phyloP scores from a whole-genome alignment of 2,797 vertebrate genomes.

The Hipposideros larvatus region DNA sequence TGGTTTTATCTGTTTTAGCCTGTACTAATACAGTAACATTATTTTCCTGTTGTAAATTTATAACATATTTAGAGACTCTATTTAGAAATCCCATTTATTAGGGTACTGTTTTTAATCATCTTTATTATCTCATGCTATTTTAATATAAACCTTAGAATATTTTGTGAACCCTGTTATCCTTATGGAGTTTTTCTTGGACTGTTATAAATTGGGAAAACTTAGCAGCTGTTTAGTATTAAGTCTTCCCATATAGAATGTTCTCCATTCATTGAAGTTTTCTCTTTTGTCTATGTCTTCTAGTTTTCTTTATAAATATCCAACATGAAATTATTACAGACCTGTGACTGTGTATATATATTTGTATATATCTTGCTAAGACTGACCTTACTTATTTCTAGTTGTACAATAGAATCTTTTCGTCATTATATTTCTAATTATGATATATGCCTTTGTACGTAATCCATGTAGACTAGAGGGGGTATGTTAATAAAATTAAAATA shows the following conservation, averaged over 20 bases:
- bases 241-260: not conserved
- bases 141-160: not conserved
- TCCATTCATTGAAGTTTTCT: not conserved
- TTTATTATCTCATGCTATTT: not conserved
- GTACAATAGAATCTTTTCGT: not conserved
- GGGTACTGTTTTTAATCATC: not conserved
- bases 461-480: not conserved
- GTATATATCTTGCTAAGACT: not conserved
- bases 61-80: not conserved
- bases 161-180: not conserved
- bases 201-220: not conserved
- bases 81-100: not conserved
- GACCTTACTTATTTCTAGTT: not conserved
- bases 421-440: not conserved
- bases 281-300: not conserved
- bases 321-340: not conserved
- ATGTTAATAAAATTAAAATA: slow-evolving; percentile 12
- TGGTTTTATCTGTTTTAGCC: not conserved
- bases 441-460: not conserved
- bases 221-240: not conserved
- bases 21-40: not conserved
- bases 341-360: not conserved
- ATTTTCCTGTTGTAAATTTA: slow-evolving; percentile 19
- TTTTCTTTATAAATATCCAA: not conserved
- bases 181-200: not conserved